phyloP scores from a whole-genome alignment of 2,113 vertebrate species.

The Dromaius novaehollandiae region DNA sequence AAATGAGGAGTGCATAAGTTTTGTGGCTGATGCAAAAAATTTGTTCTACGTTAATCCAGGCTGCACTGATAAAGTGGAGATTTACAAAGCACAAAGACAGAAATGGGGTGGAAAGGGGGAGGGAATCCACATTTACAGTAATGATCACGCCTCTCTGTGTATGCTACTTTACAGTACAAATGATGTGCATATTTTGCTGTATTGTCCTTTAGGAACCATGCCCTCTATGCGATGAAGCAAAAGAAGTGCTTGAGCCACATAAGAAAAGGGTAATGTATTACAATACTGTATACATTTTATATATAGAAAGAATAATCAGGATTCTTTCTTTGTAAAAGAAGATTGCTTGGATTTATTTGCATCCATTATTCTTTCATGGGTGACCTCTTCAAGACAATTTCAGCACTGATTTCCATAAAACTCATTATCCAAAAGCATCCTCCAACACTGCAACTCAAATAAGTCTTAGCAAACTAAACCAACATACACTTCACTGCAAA shows the following conservation, averaged over 20 bases:
- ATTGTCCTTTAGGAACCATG: slow-evolving; percentile 79
- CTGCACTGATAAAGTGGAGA: background rate
- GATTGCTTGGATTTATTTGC: slow-evolving; percentile 1
- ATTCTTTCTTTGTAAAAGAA: slow-evolving; percentile 47
- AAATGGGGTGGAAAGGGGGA: background rate
- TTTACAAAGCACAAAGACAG: background rate
- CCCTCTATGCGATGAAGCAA: slow-evolving; percentile 88
- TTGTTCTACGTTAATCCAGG: background rate
- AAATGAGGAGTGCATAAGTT: background rate
- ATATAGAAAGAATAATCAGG: background rate
- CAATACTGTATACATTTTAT: background rate
- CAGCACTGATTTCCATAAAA: slow-evolving; percentile 64
- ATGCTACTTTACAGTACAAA: background rate
- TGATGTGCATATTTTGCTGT: background rate
- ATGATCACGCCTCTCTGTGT: background rate
- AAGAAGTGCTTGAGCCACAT: slow-evolving; percentile 81
- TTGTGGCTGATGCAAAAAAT: background rate
- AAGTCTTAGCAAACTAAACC: background rate
- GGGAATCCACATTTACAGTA: background rate
- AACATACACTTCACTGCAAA: background rate
- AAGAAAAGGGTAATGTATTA: slow-evolving; percentile 79
- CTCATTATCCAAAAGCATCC: slow-evolving; percentile 57
- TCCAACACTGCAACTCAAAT: background rate
- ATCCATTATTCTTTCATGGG: slow-evolving; percentile 17
- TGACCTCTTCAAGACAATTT: slow-evolving; percentile 30